Base-by-base conservation (phyloP, 2,797 vertebrate genomes). In the Mycteria americana region DNA sequence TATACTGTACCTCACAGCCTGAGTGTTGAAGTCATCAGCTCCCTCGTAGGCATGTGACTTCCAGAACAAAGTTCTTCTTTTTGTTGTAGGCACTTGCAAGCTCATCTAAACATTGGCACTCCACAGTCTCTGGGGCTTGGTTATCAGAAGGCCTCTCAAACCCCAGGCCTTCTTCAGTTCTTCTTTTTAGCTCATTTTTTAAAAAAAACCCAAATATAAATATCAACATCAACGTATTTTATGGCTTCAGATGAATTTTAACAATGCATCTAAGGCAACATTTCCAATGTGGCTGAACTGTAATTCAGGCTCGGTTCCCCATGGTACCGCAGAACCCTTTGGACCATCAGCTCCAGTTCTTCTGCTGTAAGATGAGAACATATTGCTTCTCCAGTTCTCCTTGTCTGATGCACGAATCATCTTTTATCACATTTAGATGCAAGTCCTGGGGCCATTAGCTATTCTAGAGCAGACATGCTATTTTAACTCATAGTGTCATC, bases 11-110 rank as follows among this genome's bases (percentile, higher is more conserved):
- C 73, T 88, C 63, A 18, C 62, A 88, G 65, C 23, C 27, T 10
- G 37, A 81, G 27, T 10, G 13, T 8, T 62, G 67, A 79, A 91
- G 62, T 54, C 63, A 74, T 93, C 91, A 85, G 57, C 59, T 90
- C 83, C 60, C 59, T 90, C 0, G 0, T 37, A 77, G 62, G 51
- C 92, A 86, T 27, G 89, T 76, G 89, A 92, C 50, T 69, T 78
- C 37, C 76, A 83, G 76, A 90, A 93, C 54, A 81, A 90, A 90
- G 85, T 88, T 92, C 19, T 88, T 89, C 41, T 94, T 89, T 91
- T 46, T 48, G 37, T 56, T 64, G 53, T 35, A 79, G 53, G 70
- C 77, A 25, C 77, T 90, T 89, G 45, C 46, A 64, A 84, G 11
- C 59, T 80, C 65, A 77, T 92, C 68, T 75, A 37, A 75, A 45